These are phyloP conservation scores for Mesoclemmys tuberculata DNA, from an alignment of 2,113 vertebrate species.

Conservation along the genomic window DNA sequence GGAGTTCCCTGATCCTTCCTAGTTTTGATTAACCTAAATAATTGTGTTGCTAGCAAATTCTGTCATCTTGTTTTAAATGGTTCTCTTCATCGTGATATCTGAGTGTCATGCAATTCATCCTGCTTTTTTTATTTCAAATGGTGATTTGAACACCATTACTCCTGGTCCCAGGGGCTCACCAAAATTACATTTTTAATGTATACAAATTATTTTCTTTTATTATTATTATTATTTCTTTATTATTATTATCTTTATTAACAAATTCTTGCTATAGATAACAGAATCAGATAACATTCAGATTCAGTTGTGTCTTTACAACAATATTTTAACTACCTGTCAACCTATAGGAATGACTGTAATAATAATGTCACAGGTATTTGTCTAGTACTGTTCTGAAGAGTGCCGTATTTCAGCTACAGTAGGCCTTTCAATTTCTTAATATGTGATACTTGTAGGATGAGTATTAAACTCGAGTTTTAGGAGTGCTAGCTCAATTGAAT, in stretches of 20 bases:
- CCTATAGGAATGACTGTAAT: not conserved
- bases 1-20: not conserved
- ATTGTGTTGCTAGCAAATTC: not conserved
- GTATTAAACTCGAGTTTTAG: not conserved
- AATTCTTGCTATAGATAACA: not conserved
- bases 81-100: not conserved
- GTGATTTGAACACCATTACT: not conserved
- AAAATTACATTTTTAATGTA: not conserved
- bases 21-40: not conserved
- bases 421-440: not conserved
- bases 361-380: not conserved
- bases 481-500: not conserved
- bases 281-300: not conserved
- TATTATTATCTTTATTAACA: no score
- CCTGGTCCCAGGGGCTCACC: not conserved
- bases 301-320: not conserved
- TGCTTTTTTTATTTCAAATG: not conserved
- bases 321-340: not conserved
- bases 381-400: not conserved
- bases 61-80: rapidly evolving
- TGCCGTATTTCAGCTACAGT: rapidly evolving
- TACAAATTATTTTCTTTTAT: no score
- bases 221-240: no score
- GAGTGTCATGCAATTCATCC: not conserved
- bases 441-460: not conserved